Conservation (phyloP, 1,140 invertebrate genomes). For the Hypsibius dujardini region DNA sequence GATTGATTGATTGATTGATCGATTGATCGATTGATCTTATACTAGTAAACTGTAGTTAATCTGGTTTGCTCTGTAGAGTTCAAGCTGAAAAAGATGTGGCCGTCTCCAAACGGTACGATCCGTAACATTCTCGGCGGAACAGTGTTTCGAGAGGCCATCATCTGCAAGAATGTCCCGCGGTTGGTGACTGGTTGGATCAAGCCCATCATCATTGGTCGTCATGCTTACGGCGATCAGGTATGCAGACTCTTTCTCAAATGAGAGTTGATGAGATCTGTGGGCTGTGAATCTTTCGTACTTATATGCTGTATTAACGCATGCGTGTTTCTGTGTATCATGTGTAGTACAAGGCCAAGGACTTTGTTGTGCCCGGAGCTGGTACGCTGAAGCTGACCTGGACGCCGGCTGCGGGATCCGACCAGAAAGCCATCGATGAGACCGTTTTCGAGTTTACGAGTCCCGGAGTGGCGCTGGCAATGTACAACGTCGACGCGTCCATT, state of each 20-base stretch:
- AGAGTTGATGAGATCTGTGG: too few relatives aligned
- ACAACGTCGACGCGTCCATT: slow-evolving; percentile 84
- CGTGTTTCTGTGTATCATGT: slow-evolving; percentile 21
- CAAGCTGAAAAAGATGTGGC: slow-evolving; percentile 97
- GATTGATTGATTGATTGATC: too few relatives aligned
- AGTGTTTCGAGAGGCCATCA: slow-evolving; percentile 88
- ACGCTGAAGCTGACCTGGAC: slow-evolving; percentile 67
- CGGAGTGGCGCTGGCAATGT: slow-evolving; percentile 82
- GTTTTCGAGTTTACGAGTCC: slow-evolving; percentile 68
- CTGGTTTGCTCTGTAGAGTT: slow-evolving; percentile 77
- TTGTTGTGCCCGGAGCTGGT: slow-evolving; percentile 68
- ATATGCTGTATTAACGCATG: too few relatives aligned
- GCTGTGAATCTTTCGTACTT: too few relatives aligned
- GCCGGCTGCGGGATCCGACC: slow-evolving; percentile 41
- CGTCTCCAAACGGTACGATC: slow-evolving; percentile 94
- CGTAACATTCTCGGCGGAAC: slow-evolving; percentile 94
- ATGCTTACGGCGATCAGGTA: slow-evolving; percentile 81
- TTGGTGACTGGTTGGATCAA: slow-evolving; percentile 85
- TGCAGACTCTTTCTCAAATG: slow-evolving; percentile 21
- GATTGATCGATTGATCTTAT: too few relatives aligned
- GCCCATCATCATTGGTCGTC: slow-evolving; percentile 92
- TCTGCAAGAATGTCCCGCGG: slow-evolving; percentile 91
- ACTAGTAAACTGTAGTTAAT: too few relatives aligned
- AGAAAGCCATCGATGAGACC: slow-evolving; percentile 48
- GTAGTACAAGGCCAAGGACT: slow-evolving; percentile 85